Percentiles rank a stretch among this genome's conserved stretches.
phyloP scores from a whole-genome alignment of 2,113 vertebrate species.

The Hyaena hyaena region DNA sequence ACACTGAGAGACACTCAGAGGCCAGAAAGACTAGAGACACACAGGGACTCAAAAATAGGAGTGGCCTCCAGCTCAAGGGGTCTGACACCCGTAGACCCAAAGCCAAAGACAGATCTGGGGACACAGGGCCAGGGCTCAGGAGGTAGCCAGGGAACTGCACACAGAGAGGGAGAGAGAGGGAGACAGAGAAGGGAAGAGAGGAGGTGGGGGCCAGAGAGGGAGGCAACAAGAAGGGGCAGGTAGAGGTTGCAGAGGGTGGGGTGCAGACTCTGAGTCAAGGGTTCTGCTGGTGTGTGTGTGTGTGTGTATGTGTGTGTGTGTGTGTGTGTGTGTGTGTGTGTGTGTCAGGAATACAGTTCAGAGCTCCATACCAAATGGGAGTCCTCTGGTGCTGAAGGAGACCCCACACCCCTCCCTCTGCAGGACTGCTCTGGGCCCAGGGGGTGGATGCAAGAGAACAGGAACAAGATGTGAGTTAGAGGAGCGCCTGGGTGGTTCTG shows the following conservation, averaged over 20 bases:
- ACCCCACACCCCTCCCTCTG: too few relatives aligned
- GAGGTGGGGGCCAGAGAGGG: background rate
- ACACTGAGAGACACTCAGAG: background rate
- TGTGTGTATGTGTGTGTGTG: too few relatives aligned
- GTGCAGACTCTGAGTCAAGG: too few relatives aligned
- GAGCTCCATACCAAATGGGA: too few relatives aligned
- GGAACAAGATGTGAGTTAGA: background rate
- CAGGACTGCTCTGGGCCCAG: too few relatives aligned
- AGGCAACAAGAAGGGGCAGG: background rate
- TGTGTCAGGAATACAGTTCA: too few relatives aligned
- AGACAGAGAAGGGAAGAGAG: background rate
- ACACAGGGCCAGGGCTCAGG: background rate
- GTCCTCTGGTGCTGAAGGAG: too few relatives aligned
- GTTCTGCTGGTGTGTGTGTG: too few relatives aligned
- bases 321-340: too few relatives aligned
- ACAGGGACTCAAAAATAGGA: background rate
- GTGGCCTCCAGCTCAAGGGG: background rate
- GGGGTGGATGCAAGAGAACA: too few relatives aligned
- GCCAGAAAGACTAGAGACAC: background rate
- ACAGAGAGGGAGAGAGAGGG: background rate
- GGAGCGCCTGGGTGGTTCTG: background rate
- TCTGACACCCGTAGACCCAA: background rate
- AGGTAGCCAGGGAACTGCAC: too few relatives aligned
- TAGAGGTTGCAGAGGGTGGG: too few relatives aligned
- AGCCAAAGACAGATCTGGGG: background rate